phyloP scores from a whole-genome alignment of 2,113 vertebrate species.

The Phylloscopus trochilus region DNA sequence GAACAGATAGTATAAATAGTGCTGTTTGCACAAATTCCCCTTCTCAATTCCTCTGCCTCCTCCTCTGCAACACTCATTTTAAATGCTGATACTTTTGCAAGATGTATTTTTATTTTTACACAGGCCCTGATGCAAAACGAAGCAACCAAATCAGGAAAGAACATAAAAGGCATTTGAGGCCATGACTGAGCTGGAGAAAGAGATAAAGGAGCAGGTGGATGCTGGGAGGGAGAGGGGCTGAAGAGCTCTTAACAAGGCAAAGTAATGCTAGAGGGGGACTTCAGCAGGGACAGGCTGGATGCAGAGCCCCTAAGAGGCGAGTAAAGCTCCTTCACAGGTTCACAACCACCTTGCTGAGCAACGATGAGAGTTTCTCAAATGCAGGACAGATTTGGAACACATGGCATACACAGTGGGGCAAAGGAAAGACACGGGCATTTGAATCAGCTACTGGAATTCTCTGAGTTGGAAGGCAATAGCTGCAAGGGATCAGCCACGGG shows the following conservation, averaged over 20 bases:
- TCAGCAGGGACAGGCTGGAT: background rate
- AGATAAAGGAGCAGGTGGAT: slow-evolving; percentile 30
- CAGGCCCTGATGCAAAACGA: background rate
- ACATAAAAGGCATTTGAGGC: background rate
- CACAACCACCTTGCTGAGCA: background rate
- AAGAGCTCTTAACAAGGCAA: background rate
- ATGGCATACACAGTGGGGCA: accelerated
- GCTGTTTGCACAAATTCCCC: slow-evolving; percentile 18
- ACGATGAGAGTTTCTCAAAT: background rate
- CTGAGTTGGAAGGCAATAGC: background rate
- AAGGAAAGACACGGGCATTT: background rate
- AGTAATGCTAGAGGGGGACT: background rate
- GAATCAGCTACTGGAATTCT: background rate
- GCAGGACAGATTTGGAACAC: background rate
- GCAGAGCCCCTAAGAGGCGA: background rate
- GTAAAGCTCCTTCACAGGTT: background rate
- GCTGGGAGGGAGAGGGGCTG: background rate
- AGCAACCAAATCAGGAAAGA: slow-evolving; percentile 17
- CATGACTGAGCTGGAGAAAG: slow-evolving; percentile 5
- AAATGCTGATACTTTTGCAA: slow-evolving; percentile 18
- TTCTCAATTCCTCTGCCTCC: slow-evolving; percentile 43
- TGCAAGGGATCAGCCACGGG: background rate
- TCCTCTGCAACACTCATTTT: slow-evolving; percentile 22
- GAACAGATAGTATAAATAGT: slow-evolving; percentile 36
- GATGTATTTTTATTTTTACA: slow-evolving; percentile 22